These are phyloP conservation scores for Gouania willdenowi DNA, from an alignment of 2,797 vertebrate species.

Conservation along the genomic window DNA sequence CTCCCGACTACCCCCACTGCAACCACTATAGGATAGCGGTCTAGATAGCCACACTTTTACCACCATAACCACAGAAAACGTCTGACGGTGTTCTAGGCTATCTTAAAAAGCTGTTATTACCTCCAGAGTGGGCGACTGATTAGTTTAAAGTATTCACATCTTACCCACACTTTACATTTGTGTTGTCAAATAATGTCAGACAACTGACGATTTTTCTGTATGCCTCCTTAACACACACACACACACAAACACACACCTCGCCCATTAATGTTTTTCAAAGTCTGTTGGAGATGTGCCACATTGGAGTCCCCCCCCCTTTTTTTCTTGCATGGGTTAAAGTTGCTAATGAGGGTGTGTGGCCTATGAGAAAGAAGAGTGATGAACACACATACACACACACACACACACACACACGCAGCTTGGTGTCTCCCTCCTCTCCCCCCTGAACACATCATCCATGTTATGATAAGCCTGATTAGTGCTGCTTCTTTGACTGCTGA, in stretches of 20 bases:
- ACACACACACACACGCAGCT: constrained; percentile 26
- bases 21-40: constrained; percentile 27
- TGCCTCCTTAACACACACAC: constrained; percentile 11
- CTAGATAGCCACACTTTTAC: constrained; percentile 20
- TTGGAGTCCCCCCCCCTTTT: constrained; percentile 14
- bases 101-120: constrained; percentile 8
- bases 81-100: constrained; percentile 4
- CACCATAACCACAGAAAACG: constrained; percentile 18
- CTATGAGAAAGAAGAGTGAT: constrained; percentile 31
- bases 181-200: constrained; percentile 49
- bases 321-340: constrained; percentile 50
- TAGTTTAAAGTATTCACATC: constrained; percentile 33
- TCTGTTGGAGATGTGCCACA: constrained; percentile 57
- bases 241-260: constrained; percentile 25
- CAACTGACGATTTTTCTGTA: constrained; percentile 42
- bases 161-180: constrained; percentile 51
- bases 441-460: constrained; percentile 66
- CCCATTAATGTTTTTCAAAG: constrained; percentile 65
- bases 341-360: constrained; percentile 69
- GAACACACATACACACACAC: constrained; percentile 7
- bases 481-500: constrained; percentile 71
- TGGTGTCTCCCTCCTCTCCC: constrained; percentile 39
- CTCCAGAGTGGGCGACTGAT: constrained; percentile 28
- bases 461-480: constrained; percentile 77
- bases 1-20: constrained; percentile 13